Base-by-base conservation (phyloP, 2,888 invertebrate species). In the Pyrocoelia pectoralis region DNA sequence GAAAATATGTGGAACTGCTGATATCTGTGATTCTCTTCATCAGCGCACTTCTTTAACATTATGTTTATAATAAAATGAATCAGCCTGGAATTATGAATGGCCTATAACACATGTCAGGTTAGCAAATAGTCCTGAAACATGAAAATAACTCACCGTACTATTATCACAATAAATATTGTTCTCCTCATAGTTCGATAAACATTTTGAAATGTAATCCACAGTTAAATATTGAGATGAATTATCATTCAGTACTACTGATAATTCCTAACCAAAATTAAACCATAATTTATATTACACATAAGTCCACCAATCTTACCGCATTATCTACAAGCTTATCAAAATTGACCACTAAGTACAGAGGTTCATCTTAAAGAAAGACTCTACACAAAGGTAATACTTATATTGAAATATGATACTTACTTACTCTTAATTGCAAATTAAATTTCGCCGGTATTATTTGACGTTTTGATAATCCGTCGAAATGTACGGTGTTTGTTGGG, bases 1-100 rank as follows among this genome's bases (percentile, higher is more conserved):
- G 97, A 97, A 77, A 95, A 95, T 71, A 99, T 95, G 71, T 89
- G 87, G 75, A 99, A 91, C 0, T 85, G 86, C 81, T 95, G 94
- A 66, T 86, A 87, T 92, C 95, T 93, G 70, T 94, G 91, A 14
- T 84, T 86, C 8, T 85, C 87, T 78, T 94, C 88, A 68, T 89
- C 86, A 0, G 98, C 97, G 77, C 98, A 99, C 64, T 92, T 89
- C 6, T 91, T 89, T 15, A 97, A 86, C 72, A 92, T 88, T 70
- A 93, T 88, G 79, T 93, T 89, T 1, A 93, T 89, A 33, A 87
- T 88, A 77, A 94, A 94, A 62, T 88, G 88, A 9, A 97, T 94
- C 65, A 91, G 87, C 74, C 94, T 91, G 40, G 96, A 96, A 14
- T 96, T 6, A 3, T 24, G 4, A 24, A 24, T 3, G 3, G 6